Evolutionary conservation across 1,140 invertebrate species (phyloP).

Genomic region (Paracyclopina nana): DNA sequence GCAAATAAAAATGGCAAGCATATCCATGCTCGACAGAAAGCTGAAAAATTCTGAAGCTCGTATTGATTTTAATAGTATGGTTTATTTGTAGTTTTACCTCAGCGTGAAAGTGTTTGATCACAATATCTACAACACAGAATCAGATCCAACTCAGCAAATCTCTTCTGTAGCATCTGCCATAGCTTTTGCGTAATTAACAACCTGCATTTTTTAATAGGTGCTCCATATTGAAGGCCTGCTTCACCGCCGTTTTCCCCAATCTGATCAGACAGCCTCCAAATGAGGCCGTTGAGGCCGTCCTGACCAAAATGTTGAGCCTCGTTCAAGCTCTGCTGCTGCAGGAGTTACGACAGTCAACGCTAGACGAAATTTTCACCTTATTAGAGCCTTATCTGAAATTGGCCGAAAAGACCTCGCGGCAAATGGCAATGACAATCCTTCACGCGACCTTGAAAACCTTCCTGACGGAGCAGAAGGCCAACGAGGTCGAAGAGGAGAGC

Average conservation of each 20-base stretch:
- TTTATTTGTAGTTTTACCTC: too few relatives aligned
- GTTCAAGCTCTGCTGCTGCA: neutral
- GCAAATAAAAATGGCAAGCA: too few relatives aligned
- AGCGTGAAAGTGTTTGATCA: too few relatives aligned
- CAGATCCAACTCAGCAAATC: too few relatives aligned
- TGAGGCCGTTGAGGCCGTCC: neutral
- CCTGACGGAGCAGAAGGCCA: neutral
- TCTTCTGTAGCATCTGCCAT: too few relatives aligned
- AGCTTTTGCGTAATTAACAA: too few relatives aligned
- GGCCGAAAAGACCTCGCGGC: neutral
- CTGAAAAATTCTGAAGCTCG: too few relatives aligned
- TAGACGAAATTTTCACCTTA: slow-evolving; percentile 15
- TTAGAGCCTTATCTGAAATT: slow-evolving; percentile 5
- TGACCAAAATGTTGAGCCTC: neutral
- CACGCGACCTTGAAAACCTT: neutral
- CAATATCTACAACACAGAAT: too few relatives aligned
- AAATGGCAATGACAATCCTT: neutral
- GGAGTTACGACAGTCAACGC: slow-evolving; percentile 14
- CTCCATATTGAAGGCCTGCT: slow-evolving; percentile 6
- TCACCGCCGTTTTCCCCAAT: slow-evolving; percentile 3
- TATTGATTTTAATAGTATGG: too few relatives aligned
- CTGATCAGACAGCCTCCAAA: neutral
- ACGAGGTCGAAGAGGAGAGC: neutral
- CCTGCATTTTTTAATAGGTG: too few relatives aligned
- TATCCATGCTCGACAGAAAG: too few relatives aligned